Base-by-base conservation (phyloP, 2,113 vertebrate species). In the Rattus norvegicus region DNA sequence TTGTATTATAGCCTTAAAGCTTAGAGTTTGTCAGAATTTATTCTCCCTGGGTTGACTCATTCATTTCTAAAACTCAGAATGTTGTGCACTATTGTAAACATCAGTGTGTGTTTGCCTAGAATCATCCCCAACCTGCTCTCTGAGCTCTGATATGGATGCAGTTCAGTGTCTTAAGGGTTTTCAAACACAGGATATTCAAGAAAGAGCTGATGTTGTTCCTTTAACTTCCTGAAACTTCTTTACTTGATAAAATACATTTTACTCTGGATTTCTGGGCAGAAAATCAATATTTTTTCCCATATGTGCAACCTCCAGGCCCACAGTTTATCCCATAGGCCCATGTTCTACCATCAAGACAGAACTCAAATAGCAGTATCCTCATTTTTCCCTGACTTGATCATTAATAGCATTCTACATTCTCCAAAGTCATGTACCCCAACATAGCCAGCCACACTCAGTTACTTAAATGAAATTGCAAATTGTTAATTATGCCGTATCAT, bases 381-480 rank as follows among this genome's bases (percentile, higher is more conserved):
- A 67, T 67, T 86, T 65, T 17, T 63, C 11, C 9, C 47, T 67
- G 14, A 33, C 63, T 33, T 47, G 39, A 65, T 30, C 39, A 65
- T 65, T 28, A 63, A 4, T 20, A 47, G 16, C 24, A n/a, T 63
- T 20, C 43, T 39, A 2, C 33, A 30, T 72, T 76, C n/a, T 70
- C 52, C 52, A 24, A 28, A 22, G 2, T 94, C 24, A 3, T 10
- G 33, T 30, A 22, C 49, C 70, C 63, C 7, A 54, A 7, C 33
- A 91, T 7, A 61, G 14, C n/a, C 67, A 63, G 77, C 79, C 54
- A 39, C 3, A 61, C 14, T 43, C 20, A 88, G 36, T 54, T 96
- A 72, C 80, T 47, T 85, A 91, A 95, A 36, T 91, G 30, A 86
- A 94, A 69, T 79, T 76, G 22, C 56, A 92, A 72, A 72, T 80